Evolutionary conservation across 2,113 vertebrate species (phyloP), one percentile per base, ranked within the genome.

Genomic region (Coreoperca whiteheadi): DNA sequence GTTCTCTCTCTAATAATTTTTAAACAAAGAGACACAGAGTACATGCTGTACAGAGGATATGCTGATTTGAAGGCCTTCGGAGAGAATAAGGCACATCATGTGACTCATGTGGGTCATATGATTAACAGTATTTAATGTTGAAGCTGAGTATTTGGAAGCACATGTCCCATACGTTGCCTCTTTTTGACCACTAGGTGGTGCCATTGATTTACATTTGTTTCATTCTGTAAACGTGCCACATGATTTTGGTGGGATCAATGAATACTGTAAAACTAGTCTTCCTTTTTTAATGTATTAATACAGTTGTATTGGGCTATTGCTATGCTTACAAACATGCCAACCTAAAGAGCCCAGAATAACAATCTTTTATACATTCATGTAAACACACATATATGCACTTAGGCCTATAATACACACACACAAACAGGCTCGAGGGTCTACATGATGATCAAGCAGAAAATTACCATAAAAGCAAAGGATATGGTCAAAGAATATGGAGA

Each of bases 141-240:
- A 57, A 34, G 25, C 37, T 65, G 18, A 15, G 23, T 14, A 23
- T 32, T 28, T 66, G 6, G 37, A 34, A 2, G 23, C 6, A 39
- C 23, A 16, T 1, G 0, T 7, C 1, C 11, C 23, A 37, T 34
- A 2, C 46, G 77, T 1, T 67, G 6, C 2, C 8, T 60, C 10
- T 8, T 8, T 72, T 46, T 57, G 8, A 53, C 50, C 90, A 89
- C 60, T 73, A 82, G 87, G 25, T 86, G 87, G 83, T 0, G 37
- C 32, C 39, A 86, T 65, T 69, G 72, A 15, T 25, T 66, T 20
- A 81, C 1, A 30, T 51, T 88, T 74, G 16, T 25, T 20, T 39
- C 32, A 23, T 39, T 54, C 7, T 25, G 25, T 30, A 11, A 12
- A 25, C 3, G 54, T 8, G 11, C 2, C 21, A 37, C 4, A 11